phyloP scores from a whole-genome alignment of 1,140 invertebrate species.

The Episyrphus balteatus region DNA sequence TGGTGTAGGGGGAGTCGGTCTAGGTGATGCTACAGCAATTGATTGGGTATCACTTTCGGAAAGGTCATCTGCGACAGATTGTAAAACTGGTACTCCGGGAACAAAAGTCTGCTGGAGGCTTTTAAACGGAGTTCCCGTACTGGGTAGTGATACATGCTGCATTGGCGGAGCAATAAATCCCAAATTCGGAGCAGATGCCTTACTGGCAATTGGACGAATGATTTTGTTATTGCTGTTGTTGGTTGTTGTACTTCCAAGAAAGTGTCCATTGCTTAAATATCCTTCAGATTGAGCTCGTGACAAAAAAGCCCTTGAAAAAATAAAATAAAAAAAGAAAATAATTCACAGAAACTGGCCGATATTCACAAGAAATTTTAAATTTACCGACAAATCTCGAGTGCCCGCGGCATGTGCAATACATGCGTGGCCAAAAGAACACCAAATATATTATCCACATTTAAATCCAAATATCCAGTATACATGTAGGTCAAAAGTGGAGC shows the following conservation, averaged over 20 bases:
- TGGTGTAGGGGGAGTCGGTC: too few relatives aligned
- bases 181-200: constrained; percentile 27
- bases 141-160: neutral
- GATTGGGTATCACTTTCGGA: too few relatives aligned
- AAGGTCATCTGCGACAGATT: too few relatives aligned
- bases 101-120: neutral
- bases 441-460: constrained; percentile 61
- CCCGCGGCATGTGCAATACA: constrained; percentile 62
- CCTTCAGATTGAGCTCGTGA: constrained; percentile 36
- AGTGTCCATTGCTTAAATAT: constrained; percentile 13
- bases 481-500: constrained; percentile 61
- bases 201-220: constrained; percentile 32
- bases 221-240: constrained; percentile 14
- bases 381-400: constrained; percentile 52
- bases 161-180: constrained; percentile 17
- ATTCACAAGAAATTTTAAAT: neutral
- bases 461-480: constrained; percentile 62
- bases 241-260: constrained; percentile 8
- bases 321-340: neutral
- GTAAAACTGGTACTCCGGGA: too few relatives aligned
- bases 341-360: neutral
- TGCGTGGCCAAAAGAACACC: constrained; percentile 61
- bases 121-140: constrained; percentile 1
- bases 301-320: constrained; percentile 31
- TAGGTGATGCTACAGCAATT: too few relatives aligned